Percentiles rank a stretch among this genome's conserved stretches.
Evolutionary conservation across 1,140 invertebrate genomes (phyloP).

Genomic region (Sweltsa coloradensis): DNA sequence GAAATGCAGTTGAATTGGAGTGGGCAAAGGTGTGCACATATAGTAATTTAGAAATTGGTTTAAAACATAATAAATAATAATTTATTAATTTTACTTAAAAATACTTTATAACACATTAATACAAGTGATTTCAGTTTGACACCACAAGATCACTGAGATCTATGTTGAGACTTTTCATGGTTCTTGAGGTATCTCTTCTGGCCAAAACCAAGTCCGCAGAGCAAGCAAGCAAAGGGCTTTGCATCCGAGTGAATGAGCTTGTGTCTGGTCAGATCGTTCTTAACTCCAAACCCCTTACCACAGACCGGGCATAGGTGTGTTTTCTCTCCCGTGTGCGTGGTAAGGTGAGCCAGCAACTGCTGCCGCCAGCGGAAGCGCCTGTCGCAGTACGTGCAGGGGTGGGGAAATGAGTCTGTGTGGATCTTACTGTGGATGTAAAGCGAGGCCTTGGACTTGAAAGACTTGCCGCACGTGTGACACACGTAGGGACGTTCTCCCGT

Average conservation of each 20-base stretch:
- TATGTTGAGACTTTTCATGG: conserved; percentile 14
- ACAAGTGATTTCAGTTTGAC: background rate
- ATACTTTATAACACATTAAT: background rate
- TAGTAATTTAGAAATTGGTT: no score
- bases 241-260: conserved; percentile 34
- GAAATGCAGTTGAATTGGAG: background rate
- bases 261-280: conserved; percentile 36
- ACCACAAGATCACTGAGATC: background rate
- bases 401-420: conserved; percentile 35
- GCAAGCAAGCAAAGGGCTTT: conserved; percentile 35
- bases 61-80: background rate
- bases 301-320: conserved; percentile 36
- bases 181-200: conserved; percentile 34
- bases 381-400: conserved; percentile 32
- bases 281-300: conserved; percentile 36
- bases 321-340: conserved; percentile 33
- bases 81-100: background rate
- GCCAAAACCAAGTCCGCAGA: conserved; percentile 40
- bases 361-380: conserved; percentile 38
- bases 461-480: conserved; percentile 42
- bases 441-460: conserved; percentile 38
- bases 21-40: no score
- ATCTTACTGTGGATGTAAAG: conserved; percentile 39
- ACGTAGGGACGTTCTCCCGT: conserved; percentile 44
- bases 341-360: conserved; percentile 40